Conservation (phyloP, 1,140 invertebrate genomes). For the Streblospio benedicti region DNA sequence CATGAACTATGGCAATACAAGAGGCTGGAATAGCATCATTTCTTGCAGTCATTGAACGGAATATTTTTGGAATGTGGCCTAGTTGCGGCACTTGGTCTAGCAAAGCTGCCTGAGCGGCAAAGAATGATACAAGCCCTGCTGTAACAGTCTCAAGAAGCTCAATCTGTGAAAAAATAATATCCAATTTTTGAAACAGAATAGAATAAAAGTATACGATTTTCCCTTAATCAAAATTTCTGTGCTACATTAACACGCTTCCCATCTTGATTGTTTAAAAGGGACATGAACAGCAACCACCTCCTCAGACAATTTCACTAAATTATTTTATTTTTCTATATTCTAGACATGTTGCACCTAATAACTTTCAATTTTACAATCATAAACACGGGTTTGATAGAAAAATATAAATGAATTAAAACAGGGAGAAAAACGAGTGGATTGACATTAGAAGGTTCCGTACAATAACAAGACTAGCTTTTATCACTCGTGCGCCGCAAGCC, state of each 20-base stretch:
- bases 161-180: conserved; percentile 49
- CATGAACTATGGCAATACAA: conserved; percentile 75
- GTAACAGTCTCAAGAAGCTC: conserved; percentile 76
- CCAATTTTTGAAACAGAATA: too few species aligned
- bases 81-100: conserved; percentile 83
- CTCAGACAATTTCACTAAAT: too few species aligned
- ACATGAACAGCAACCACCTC: too few species aligned
- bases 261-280: not conserved
- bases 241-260: not conserved
- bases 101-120: conserved; percentile 75
- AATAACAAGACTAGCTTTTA: too few species aligned
- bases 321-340: too few species aligned
- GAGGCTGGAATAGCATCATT: conserved; percentile 58
- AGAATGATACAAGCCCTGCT: conserved; percentile 69
- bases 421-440: too few species aligned
- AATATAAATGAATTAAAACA: too few species aligned
- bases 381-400: too few species aligned
- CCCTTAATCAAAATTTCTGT: not conserved
- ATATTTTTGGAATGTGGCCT: conserved; percentile 85
- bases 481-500: too few species aligned
- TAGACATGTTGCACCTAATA: too few species aligned
- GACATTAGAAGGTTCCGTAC: not conserved
- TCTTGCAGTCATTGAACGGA: conserved; percentile 61
- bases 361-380: too few species aligned
- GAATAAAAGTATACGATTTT: not conserved